Conservation (phyloP, 2,888 invertebrate genomes). For the Drosophila heteroneura region DNA sequence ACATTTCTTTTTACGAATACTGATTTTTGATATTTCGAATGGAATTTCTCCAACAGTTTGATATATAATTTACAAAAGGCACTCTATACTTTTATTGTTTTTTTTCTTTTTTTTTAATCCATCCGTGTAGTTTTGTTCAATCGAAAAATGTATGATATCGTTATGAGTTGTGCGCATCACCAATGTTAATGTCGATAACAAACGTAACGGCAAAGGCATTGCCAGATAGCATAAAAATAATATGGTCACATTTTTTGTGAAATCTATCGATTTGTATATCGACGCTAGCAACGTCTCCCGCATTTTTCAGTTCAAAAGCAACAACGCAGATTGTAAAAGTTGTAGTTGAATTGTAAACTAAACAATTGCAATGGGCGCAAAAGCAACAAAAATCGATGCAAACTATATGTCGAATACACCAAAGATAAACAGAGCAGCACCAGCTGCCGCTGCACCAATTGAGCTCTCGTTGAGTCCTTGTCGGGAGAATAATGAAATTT, state of each 20-base stretch:
- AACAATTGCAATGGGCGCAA: conserved; percentile 75
- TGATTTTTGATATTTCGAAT: conserved; percentile 14
- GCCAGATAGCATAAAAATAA: conserved; percentile 2
- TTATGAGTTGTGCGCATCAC: conserved; percentile 12
- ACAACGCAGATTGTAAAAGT: conserved; percentile 35
- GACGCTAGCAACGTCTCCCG: conserved; percentile 60
- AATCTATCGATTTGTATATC: conserved; percentile 39
- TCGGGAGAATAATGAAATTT: conserved; percentile 38
- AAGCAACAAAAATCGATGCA: conserved; percentile 79
- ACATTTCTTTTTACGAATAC: conserved; percentile 34
- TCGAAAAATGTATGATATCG: conserved; percentile 42
- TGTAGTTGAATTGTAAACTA: background rate
- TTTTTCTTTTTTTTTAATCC: conserved; percentile 25
- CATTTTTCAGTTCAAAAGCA: conserved; percentile 68
- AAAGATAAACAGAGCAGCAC: conserved; percentile 52
- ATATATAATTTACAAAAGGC: conserved; percentile 40
- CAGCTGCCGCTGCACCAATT: conserved; percentile 10
- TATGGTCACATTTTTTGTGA: background rate
- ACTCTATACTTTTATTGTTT: conserved; percentile 30
- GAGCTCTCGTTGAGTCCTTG: conserved; percentile 42
- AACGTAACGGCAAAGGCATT: background rate
- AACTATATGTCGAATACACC: conserved; percentile 71
- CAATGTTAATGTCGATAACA: conserved; percentile 33
- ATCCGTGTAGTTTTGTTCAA: conserved; percentile 36
- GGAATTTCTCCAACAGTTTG: conserved; percentile 28